Conservation (phyloP, 2,888 invertebrate genomes). For the Dryobota labecula region DNA sequence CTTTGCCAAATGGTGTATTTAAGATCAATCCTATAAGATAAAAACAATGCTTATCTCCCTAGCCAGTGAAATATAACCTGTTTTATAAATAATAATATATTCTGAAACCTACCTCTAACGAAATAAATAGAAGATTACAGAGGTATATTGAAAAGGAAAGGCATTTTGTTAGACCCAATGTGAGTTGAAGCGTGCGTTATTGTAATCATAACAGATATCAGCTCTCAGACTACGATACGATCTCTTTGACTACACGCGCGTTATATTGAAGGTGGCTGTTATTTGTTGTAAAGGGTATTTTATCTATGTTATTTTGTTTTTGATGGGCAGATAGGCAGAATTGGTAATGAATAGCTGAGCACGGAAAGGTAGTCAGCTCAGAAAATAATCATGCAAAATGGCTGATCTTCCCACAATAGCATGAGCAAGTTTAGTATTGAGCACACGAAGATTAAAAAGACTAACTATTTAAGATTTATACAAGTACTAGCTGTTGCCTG, state of each 20-base stretch:
- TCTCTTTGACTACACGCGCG: slow-evolving; percentile 45
- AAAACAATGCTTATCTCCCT: slow-evolving; percentile 3
- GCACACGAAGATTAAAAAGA: background rate
- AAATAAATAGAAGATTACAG: slow-evolving; percentile 57
- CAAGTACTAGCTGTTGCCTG: too few relatives aligned
- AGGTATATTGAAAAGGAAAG: slow-evolving; percentile 54
- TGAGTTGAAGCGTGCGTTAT: slow-evolving; percentile 53
- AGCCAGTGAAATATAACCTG: background rate
- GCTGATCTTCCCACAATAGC: background rate
- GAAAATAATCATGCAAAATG: background rate
- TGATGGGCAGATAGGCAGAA: slow-evolving; percentile 13
- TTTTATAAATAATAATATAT: slow-evolving; percentile 14
- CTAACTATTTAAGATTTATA: background rate
- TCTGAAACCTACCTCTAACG: slow-evolving; percentile 16
- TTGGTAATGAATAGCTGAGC: slow-evolving; percentile 9
- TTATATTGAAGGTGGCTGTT: slow-evolving; percentile 27
- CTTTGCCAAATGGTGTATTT: too few relatives aligned
- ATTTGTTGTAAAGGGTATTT: slow-evolving; percentile 29
- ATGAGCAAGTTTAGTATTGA: background rate
- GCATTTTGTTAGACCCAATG: slow-evolving; percentile 56
- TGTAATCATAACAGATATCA: slow-evolving; percentile 55
- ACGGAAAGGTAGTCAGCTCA: background rate
- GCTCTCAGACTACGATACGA: slow-evolving; percentile 34
- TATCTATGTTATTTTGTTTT: slow-evolving; percentile 29
- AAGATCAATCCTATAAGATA: background rate